These are phyloP conservation scores for Patiria miniata DNA, from an alignment of 35 echinoderm and acorn worm genomes.

Conservation along the genomic window DNA sequence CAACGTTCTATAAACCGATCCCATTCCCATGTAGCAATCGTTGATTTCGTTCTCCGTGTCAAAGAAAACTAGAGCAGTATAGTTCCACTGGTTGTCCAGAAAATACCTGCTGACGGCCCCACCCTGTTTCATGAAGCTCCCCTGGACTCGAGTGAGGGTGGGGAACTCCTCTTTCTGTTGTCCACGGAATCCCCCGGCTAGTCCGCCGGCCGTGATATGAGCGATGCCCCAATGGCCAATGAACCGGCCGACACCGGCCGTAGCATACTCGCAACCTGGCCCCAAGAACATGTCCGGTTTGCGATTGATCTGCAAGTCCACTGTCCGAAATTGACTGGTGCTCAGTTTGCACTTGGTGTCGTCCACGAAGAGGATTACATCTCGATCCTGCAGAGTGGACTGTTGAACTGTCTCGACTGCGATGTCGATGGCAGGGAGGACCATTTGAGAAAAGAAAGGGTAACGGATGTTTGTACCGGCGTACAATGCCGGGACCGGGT, in stretches of 20 bases:
- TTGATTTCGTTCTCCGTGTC: slow-evolving; percentile 46
- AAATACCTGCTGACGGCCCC: slow-evolving; percentile 17
- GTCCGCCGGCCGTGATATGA: slow-evolving; percentile 68
- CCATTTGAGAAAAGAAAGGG: slow-evolving; percentile 79
- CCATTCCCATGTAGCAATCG: slow-evolving; percentile 4
- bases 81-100: slow-evolving; percentile 28
- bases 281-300: slow-evolving; percentile 67
- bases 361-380: slow-evolving; percentile 13
- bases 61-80: slow-evolving; percentile 43
- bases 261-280: slow-evolving; percentile 70
- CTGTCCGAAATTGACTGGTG: slow-evolving; percentile 52
- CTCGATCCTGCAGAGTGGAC: slow-evolving; percentile 21
- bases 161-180: slow-evolving; percentile 7
- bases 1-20: not conserved
- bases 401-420: slow-evolving; percentile 47
- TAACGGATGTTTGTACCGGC: slow-evolving; percentile 19
- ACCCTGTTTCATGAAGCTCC: slow-evolving; percentile 44
- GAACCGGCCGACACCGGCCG: slow-evolving; percentile 48
- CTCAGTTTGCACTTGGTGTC: slow-evolving; percentile 55
- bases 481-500: slow-evolving; percentile 16
- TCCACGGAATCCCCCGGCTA: slow-evolving; percentile 45
- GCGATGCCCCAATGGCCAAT: slow-evolving; percentile 78
- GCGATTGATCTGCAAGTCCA: slow-evolving; percentile 44
- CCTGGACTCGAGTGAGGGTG: slow-evolving; percentile 42
- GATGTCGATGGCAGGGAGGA: slow-evolving; percentile 67